Evolutionary conservation across 2,113 vertebrate genomes (phyloP).

Genomic region (Cairina moschata): DNA sequence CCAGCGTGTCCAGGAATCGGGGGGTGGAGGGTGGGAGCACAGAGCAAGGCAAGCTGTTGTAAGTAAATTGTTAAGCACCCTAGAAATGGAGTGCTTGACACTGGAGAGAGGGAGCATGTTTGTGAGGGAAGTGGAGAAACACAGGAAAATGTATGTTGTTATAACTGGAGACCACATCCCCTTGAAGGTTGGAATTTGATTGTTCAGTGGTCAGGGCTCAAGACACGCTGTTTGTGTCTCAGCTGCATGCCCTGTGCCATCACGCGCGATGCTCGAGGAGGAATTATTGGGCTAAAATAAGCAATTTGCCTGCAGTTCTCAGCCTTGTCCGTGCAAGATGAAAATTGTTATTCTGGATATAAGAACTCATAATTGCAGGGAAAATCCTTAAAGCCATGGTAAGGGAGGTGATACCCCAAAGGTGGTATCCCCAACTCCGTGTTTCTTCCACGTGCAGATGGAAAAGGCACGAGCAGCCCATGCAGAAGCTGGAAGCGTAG

Average conservation of each 20-base stretch:
- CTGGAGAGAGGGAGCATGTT: not conserved
- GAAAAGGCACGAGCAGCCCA: not conserved
- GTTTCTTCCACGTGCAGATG: not conserved
- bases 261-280: fast-evolving
- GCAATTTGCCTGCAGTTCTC: not conserved
- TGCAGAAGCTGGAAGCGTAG: not conserved
- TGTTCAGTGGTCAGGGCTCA: not conserved
- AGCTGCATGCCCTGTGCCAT: not conserved
- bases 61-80: not conserved
- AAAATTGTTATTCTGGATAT: not conserved
- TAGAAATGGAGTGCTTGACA: not conserved
- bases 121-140: not conserved
- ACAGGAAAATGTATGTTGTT: not conserved
- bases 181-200: not conserved
- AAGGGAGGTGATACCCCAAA: not conserved
- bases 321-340: not conserved
- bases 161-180: not conserved
- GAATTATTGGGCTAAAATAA: not conserved
- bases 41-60: not conserved
- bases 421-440: not conserved
- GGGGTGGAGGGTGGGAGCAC: not conserved
- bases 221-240: fast-evolving
- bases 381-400: not conserved
- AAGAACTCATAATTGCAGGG: not conserved
- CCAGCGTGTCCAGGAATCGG: not conserved